Evolutionary conservation across 2,113 vertebrate genomes (phyloP).

Genomic region (Clarias gariepinus): DNA sequence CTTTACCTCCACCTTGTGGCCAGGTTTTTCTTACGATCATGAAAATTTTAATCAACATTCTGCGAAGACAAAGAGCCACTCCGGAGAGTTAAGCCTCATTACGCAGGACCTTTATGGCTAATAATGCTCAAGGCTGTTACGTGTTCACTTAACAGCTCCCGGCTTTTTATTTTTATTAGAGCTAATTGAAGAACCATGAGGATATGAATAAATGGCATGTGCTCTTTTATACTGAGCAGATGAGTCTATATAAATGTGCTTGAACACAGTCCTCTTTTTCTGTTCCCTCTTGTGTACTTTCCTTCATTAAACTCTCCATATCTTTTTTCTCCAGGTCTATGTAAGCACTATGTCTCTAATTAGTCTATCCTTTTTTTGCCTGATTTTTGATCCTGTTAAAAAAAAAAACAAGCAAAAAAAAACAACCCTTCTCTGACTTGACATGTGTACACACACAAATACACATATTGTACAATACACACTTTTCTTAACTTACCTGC

Average conservation of each 20-base stretch:
- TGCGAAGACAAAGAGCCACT: background rate
- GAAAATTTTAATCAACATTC: no score
- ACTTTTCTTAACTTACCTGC: background rate
- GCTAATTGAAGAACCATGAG: background rate
- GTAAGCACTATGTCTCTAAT: background rate
- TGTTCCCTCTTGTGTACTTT: background rate
- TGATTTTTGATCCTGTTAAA: background rate
- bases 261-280: background rate
- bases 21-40: background rate
- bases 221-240: background rate
- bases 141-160: background rate
- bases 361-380: background rate
- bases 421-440: background rate
- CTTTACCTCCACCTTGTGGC: slow-evolving; percentile 31
- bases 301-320: background rate
- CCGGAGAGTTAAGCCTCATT: background rate
- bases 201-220: slow-evolving; percentile 1
- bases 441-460: background rate
- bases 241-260: background rate
- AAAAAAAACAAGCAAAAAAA: no score
- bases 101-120: background rate
- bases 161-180: background rate
- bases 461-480: background rate
- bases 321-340: background rate
- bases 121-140: background rate